Base-by-base conservation (phyloP, 2,888 invertebrate genomes). In the Tenthredo scrophulariae region DNA sequence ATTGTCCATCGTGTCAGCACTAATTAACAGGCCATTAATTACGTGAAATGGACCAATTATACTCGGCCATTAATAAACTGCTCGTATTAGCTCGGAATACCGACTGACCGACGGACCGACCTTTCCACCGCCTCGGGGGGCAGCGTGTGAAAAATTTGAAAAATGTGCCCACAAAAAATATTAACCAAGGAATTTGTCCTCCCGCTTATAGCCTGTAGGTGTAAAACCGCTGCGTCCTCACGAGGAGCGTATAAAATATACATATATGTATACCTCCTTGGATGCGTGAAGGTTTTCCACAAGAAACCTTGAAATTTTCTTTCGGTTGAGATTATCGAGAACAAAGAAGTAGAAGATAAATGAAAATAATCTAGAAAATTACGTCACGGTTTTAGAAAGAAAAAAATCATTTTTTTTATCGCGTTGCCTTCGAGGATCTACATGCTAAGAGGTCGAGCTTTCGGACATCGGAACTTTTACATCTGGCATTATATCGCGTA, bases 11-110 rank as follows among this genome's bases (percentile, higher is more conserved):
- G 87, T 87, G 90, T 90, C 89, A 89, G 88, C 89, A 87, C 89
- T 90, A 89, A 90, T 90, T 90, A 90, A 90, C 89, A 86, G 87
- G 87, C 87, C 89, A 90, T 90, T 90, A 90, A 90, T 90, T 90
- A 90, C 88, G 85, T 86, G 87, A 89, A 90, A 90, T 89, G 88
- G 89, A 89, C 89, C 89, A 90, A 90, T 90, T 90, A 90, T 88
- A 86, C 87, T 74, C 85, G 85, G 86, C 89, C 88, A 90, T 90
- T 90, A 89, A 89, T 89, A 90, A 90, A 89, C 88, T 86, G 84
- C 84, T 86, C 86, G 83, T 86, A 75, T 79, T 84, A 79, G 75
- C 84, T 26, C 33, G 82, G 50, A 72, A 83, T 84, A 72, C 85
- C 84, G 67, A 70, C 29, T 74, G 84, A 85, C 84, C 80, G 84